Evolutionary conservation across 2,113 vertebrate species (phyloP).

Genomic region (Muscicapa adusta): DNA sequence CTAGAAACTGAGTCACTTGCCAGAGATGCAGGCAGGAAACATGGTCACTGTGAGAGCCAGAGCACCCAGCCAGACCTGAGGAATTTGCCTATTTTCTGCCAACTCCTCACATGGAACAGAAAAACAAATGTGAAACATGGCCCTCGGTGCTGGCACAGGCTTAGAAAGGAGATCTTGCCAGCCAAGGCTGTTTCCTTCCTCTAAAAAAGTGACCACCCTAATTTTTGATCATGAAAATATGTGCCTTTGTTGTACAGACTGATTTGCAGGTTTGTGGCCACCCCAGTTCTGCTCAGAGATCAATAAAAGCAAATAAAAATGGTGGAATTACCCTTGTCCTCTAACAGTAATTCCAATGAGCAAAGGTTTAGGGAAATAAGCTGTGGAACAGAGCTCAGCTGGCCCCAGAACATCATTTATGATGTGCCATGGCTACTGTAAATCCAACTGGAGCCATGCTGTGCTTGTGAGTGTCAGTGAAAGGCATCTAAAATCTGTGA

Average conservation of each 20-base stretch:
- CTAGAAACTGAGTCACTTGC: neutral
- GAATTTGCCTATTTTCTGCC: constrained; percentile 44
- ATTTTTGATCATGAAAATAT: neutral
- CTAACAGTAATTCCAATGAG: neutral
- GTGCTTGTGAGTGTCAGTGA: neutral
- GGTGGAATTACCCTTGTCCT: neutral
- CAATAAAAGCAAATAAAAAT: neutral
- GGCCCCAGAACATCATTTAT: neutral
- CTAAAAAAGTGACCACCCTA: neutral
- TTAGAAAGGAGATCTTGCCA: neutral
- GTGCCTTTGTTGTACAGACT: neutral
- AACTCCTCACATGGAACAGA: neutral
- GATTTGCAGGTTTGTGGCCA: neutral
- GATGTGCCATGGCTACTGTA: neutral
- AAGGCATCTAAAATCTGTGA: neutral
- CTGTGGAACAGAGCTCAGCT: neutral
- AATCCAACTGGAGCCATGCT: neutral
- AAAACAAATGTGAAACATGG: constrained; percentile 15
- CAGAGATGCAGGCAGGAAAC: constrained; percentile 40
- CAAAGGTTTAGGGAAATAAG: neutral
- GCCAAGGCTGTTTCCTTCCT: neutral
- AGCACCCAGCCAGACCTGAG: neutral
- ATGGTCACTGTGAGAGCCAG: neutral
- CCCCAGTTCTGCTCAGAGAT: neutral
- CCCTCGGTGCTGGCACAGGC: neutral